Conservation (phyloP, 2,888 invertebrate genomes). For the Polydesmus complanatus region DNA sequence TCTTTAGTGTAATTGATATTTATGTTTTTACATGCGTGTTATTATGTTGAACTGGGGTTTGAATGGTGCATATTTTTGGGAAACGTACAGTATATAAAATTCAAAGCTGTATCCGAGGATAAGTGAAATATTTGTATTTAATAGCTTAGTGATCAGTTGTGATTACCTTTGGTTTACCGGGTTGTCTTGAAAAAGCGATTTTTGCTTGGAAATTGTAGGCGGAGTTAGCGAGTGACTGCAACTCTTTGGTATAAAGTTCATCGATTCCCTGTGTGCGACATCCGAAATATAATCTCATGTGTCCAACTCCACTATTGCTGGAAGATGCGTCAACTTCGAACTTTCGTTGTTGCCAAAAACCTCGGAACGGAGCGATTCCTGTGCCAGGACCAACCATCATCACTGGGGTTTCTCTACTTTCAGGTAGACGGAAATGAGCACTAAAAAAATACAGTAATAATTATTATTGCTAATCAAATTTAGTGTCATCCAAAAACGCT, state of each 20-base stretch:
- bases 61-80: too few species aligned
- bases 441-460: constrained; percentile 35
- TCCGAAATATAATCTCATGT: constrained; percentile 76
- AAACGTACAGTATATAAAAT: too few species aligned
- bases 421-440: constrained; percentile 72
- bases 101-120: too few species aligned
- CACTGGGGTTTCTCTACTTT: constrained; percentile 57
- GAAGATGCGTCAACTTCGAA: constrained; percentile 16
- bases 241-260: constrained; percentile 60
- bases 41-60: too few species aligned
- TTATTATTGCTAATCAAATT: constrained; percentile 11
- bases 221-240: constrained; percentile 51
- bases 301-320: constrained; percentile 21
- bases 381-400: constrained; percentile 84
- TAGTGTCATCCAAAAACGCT: too few species aligned
- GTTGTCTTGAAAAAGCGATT: constrained; percentile 68
- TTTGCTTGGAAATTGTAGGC: constrained; percentile 62
- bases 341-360: constrained; percentile 71
- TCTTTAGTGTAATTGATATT: too few species aligned
- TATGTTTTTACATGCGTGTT: too few species aligned
- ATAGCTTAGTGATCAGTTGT: too few species aligned
- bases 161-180: constrained; percentile 48
- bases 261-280: constrained; percentile 68
- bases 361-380: constrained; percentile 85
- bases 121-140: too few species aligned